A percentile compares a stretch with the other conserved stretches of the same genome.
These are phyloP conservation scores for Scaptomyza pallida DNA, from an alignment of 1,140 invertebrate genomes.

Conservation along the genomic window DNA sequence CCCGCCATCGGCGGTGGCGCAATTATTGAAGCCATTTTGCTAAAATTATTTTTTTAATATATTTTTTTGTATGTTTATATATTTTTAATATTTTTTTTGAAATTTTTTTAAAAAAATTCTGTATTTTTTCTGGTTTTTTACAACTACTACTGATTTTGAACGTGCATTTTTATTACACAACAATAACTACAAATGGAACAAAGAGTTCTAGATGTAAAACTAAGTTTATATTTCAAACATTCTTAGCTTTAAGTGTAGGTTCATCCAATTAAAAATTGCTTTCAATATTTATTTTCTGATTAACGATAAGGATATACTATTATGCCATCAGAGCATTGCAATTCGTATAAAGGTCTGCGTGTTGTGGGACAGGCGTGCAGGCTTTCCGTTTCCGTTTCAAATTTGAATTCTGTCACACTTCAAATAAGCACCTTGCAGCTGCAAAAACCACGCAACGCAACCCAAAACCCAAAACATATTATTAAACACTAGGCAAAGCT, in stretches of 20 bases:
- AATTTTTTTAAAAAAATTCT: neutral
- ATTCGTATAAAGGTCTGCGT: slow-evolving; percentile 38
- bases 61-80: neutral
- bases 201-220: neutral
- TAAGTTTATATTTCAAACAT: too few species aligned
- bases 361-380: slow-evolving; percentile 56
- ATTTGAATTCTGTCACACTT: slow-evolving; percentile 78
- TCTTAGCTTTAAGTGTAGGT: too few species aligned
- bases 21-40: slow-evolving; percentile 52
- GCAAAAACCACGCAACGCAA: slow-evolving; percentile 61
- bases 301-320: slow-evolving; percentile 26
- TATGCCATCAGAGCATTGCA: slow-evolving; percentile 18
- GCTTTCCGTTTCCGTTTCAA: slow-evolving; percentile 71
- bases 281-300: slow-evolving; percentile 6
- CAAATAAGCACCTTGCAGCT: slow-evolving; percentile 56
- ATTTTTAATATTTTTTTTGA: neutral
- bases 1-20: neutral
- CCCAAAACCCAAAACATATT: slow-evolving; percentile 50
- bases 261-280: too few species aligned
- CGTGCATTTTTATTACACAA: neutral
- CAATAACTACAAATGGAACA: neutral
- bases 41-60: neutral
- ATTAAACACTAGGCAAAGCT: slow-evolving; percentile 29
- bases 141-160: neutral
- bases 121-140: neutral